These are phyloP conservation scores for Phalacrocorax brasilianus DNA, from an alignment of 2,113 vertebrate genomes.

Conservation along the genomic window DNA sequence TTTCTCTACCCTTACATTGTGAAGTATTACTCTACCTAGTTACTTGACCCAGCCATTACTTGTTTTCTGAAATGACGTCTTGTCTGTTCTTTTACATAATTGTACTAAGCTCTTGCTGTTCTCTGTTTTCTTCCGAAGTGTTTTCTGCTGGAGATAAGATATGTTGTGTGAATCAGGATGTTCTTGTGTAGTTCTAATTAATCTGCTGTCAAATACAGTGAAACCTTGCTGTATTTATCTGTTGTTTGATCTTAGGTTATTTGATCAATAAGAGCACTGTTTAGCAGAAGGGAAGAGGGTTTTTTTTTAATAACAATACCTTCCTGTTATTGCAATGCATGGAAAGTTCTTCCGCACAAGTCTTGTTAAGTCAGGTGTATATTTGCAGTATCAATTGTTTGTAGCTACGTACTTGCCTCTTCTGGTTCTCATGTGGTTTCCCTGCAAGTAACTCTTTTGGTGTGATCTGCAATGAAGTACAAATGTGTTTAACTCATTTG, in stretches of 20 bases:
- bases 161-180: background rate
- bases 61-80: constrained; percentile 15
- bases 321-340: background rate
- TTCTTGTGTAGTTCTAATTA: constrained; percentile 20
- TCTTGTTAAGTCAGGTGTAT: background rate
- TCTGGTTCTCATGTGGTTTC: background rate
- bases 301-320: background rate
- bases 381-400: background rate
- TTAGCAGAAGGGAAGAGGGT: background rate
- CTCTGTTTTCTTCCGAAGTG: background rate
- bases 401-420: background rate
- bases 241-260: background rate
- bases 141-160: background rate
- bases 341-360: background rate
- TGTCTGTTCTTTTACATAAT: background rate
- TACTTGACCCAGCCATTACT: background rate
- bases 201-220: background rate
- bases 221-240: background rate
- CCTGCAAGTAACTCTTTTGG: background rate
- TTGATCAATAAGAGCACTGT: background rate
- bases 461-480: background rate
- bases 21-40: background rate
- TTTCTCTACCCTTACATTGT: background rate
- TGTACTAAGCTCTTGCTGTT: background rate
- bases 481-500: background rate